These are phyloP conservation scores for Bimastos eiseni DNA, from an alignment of 2,888 invertebrate genomes.

Conservation along the genomic window DNA sequence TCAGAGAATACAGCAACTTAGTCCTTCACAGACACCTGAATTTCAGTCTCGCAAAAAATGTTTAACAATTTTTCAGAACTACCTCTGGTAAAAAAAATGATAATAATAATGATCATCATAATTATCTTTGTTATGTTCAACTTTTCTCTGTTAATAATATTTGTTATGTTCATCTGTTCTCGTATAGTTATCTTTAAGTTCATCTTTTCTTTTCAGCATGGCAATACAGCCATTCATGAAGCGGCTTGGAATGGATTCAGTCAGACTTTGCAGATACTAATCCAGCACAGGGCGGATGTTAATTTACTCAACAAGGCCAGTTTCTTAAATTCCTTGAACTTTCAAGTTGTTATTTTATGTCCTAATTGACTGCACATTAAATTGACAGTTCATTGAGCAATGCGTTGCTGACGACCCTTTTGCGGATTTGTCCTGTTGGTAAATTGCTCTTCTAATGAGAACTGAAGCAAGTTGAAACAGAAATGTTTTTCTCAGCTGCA, in stretches of 20 bases:
- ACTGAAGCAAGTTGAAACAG: not conserved
- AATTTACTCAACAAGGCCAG: slow-evolving; percentile 58
- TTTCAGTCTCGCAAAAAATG: too few relatives aligned
- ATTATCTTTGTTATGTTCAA: too few relatives aligned
- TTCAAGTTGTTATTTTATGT: not conserved
- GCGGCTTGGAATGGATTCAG: slow-evolving; percentile 93
- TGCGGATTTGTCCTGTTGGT: not conserved
- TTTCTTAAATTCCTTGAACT: not conserved
- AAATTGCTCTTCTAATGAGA: not conserved
- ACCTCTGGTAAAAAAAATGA: too few relatives aligned
- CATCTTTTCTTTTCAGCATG: slow-evolving; percentile 23
- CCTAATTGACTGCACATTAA: too few relatives aligned
- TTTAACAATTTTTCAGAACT: too few relatives aligned
- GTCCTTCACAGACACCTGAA: too few relatives aligned
- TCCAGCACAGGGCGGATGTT: slow-evolving; percentile 69
- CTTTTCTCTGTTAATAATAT: too few relatives aligned
- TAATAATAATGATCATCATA: too few relatives aligned
- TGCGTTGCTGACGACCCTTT: not conserved
- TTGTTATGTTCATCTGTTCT: too few relatives aligned
- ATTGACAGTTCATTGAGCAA: not conserved
- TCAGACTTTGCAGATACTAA: slow-evolving; percentile 75
- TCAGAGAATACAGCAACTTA: too few relatives aligned
- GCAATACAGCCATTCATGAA: slow-evolving; percentile 77
- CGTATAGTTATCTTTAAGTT: not conserved
- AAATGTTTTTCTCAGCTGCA: not conserved